Conservation (phyloP, 2,797 vertebrate genomes). For the Ptychadena robeensis region DNA sequence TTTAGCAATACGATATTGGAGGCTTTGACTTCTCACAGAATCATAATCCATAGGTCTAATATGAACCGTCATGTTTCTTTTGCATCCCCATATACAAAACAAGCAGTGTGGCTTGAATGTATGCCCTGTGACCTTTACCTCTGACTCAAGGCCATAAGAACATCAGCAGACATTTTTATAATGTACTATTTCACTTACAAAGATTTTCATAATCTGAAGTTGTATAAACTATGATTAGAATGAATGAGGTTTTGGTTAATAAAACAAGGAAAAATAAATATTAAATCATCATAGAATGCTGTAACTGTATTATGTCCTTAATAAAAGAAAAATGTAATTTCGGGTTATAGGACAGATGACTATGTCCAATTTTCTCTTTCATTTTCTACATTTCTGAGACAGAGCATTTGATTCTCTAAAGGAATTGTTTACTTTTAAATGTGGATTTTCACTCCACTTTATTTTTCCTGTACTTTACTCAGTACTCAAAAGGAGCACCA, state of each 20-base stretch:
- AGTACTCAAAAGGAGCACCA: too few relatives aligned
- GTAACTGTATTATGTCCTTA: not conserved
- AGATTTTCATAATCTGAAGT: not conserved
- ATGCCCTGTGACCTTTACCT: slow-evolving; percentile 2
- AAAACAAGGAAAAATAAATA: not conserved
- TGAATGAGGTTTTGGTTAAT: not conserved
- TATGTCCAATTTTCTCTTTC: too few relatives aligned
- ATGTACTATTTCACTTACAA: not conserved
- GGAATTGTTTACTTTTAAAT: too few relatives aligned
- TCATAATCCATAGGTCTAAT: slow-evolving; percentile 5
- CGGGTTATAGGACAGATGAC: too few relatives aligned
- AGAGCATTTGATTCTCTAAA: too few relatives aligned
- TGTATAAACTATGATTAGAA: not conserved
- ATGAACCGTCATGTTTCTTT: slow-evolving; percentile 17
- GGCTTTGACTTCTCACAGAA: slow-evolving; percentile 14
- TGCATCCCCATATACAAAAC: not conserved
- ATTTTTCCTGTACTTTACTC: too few relatives aligned
- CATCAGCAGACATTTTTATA: not conserved
- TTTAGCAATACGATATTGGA: not conserved
- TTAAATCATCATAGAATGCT: not conserved
- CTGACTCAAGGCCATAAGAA: not conserved
- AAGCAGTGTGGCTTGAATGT: not conserved
- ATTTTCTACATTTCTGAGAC: too few relatives aligned
- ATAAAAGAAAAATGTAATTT: not conserved
- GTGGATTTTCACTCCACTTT: too few relatives aligned